Percentiles rank a stretch among this genome's conserved stretches.
Conservation (phyloP, 2,113 vertebrate genomes). For the Nyctibius bracteatus region DNA sequence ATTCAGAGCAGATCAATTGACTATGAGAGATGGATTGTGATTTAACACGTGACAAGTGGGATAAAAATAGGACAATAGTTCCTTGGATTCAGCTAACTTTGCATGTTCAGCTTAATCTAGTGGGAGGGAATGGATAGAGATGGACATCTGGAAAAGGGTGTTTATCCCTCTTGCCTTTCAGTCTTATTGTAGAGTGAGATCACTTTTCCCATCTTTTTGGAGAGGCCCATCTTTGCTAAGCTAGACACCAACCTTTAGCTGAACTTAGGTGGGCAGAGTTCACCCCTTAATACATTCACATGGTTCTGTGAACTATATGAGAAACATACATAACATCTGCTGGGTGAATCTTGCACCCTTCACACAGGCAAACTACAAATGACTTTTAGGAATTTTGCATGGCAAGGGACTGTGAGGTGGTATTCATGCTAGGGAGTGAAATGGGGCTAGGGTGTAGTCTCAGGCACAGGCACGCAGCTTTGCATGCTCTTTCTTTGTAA, state of each 20-base stretch:
- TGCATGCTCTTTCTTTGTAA: accelerated
- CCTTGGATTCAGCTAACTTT: not conserved
- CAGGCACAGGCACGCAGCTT: not conserved
- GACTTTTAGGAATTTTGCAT: not conserved
- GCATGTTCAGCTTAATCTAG: not conserved
- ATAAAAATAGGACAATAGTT: not conserved
- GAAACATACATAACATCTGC: not conserved
- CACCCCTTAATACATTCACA: not conserved
- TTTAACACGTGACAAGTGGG: accelerated
- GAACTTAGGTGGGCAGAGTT: not conserved
- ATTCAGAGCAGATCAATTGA: not conserved
- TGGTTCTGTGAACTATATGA: not conserved
- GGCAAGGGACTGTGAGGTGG: not conserved
- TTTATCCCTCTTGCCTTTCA: not conserved
- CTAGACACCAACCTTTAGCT: not conserved
- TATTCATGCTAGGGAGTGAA: not conserved
- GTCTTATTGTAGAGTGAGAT: not conserved
- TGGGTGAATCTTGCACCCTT: not conserved
- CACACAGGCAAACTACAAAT: not conserved
- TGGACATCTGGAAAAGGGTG: not conserved
- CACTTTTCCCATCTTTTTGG: not conserved
- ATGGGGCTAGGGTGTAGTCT: not conserved
- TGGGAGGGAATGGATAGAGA: not conserved
- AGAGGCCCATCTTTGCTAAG: not conserved
- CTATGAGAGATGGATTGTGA: not conserved